These are phyloP conservation scores for Lysiphlebus fabarum DNA, from an alignment of 1,140 invertebrate species.

Conservation along the genomic window DNA sequence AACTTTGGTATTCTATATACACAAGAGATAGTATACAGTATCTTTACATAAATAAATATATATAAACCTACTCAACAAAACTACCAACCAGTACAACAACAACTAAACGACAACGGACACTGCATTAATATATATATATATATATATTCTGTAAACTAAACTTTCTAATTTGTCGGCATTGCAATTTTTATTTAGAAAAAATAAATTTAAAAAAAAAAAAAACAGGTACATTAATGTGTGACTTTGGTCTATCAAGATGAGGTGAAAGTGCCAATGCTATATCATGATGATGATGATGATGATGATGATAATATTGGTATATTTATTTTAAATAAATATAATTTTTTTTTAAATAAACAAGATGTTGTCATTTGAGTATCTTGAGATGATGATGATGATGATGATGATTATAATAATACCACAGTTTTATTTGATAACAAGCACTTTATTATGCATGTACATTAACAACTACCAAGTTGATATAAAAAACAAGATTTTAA, in stretches of 20 bases:
- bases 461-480: too few species aligned
- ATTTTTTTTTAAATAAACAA: too few species aligned
- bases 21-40: too few species aligned
- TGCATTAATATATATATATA: constrained; percentile 18
- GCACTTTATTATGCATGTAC: not conserved
- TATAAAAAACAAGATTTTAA: not conserved
- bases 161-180: constrained; percentile 22
- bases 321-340: too few species aligned
- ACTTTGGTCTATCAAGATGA: not conserved
- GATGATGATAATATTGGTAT: too few species aligned
- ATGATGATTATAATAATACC: too few species aligned
- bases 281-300: too few species aligned
- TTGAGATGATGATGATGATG: too few species aligned
- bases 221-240: not conserved
- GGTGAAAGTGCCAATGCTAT: constrained; percentile 17
- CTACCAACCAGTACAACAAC: not conserved
- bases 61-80: too few species aligned
- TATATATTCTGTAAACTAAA: not conserved
- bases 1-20: constrained; percentile 26
- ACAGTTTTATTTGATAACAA: not conserved
- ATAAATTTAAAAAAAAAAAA: not conserved
- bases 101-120: constrained; percentile 14
- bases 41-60: too few species aligned
- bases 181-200: constrained; percentile 14
- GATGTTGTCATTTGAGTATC: too few species aligned